These are phyloP conservation scores for Drosophila lini DNA, from an alignment of 1,140 invertebrate genomes.

Conservation along the genomic window DNA sequence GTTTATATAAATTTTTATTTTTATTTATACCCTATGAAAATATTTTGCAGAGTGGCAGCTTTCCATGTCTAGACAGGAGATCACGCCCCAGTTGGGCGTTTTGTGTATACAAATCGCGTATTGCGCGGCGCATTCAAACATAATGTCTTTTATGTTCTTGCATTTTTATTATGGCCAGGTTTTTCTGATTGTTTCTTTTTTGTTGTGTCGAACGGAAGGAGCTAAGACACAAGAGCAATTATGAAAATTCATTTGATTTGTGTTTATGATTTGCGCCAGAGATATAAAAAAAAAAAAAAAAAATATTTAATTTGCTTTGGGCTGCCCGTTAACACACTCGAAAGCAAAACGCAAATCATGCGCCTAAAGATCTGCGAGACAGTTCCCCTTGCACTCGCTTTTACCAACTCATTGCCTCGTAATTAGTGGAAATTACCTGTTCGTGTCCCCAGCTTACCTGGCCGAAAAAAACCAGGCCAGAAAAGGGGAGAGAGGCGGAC, in stretches of 20 bases:
- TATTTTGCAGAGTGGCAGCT: constrained; percentile 28
- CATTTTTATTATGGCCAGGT: not conserved
- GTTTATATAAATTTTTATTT: not conserved
- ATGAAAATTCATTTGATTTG: constrained; percentile 81
- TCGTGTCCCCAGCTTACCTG: constrained; percentile 29
- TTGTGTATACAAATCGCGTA: constrained; percentile 20
- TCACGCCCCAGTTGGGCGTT: constrained; percentile 12
- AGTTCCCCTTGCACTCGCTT: constrained; percentile 49
- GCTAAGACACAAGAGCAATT: constrained; percentile 72
- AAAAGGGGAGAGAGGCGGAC: not conserved
- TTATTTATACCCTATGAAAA: not conserved
- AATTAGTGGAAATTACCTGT: constrained; percentile 81
- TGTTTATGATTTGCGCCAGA: constrained; percentile 66
- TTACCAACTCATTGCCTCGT: constrained; percentile 79
- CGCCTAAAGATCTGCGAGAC: constrained; percentile 56
- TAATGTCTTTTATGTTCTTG: constrained; percentile 51
- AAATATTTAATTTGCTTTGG: constrained; percentile 55
- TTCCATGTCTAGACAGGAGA: constrained; percentile 28
- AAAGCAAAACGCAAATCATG: constrained; percentile 69
- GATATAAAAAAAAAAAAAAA: constrained; percentile 5
- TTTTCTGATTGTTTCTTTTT: constrained; percentile 1
- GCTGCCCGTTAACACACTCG: constrained; percentile 53
- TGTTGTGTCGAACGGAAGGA: constrained; percentile 42
- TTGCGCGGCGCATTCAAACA: constrained; percentile 29
- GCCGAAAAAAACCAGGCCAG: constrained; percentile 41